Conservation (phyloP, 2,797 vertebrate genomes). For the Coregonus ussuriensis region DNA sequence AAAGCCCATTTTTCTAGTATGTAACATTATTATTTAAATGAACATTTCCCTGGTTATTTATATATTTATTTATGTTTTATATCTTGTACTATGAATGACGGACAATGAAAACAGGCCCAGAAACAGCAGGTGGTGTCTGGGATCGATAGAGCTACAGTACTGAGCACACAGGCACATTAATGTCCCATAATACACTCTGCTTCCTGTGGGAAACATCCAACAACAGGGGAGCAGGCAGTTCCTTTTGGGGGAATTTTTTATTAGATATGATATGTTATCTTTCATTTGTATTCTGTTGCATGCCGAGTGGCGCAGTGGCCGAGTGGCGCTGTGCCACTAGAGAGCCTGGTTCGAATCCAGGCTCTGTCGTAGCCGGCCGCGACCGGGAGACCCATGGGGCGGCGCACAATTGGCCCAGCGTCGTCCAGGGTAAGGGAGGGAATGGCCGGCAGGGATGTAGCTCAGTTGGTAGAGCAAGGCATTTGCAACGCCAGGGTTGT, state of each 20-base stretch:
- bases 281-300: no score
- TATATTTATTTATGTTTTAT: conserved; percentile 58
- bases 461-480: no score
- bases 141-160: not conserved
- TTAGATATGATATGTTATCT: not conserved
- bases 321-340: no score
- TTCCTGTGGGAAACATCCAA: not conserved
- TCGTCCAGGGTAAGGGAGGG: no score
- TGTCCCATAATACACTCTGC: not conserved
- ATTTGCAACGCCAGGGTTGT: no score
- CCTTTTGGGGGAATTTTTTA: not conserved
- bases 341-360: no score
- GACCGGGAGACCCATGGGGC: no score
- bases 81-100: conserved; percentile 42
- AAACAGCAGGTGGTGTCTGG: conserved; percentile 17
- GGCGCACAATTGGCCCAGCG: no score
- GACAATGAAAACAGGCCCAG: conserved; percentile 36
- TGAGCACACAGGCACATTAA: conserved; percentile 5
- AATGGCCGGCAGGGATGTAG: no score
- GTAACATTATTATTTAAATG: conserved; percentile 58
- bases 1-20: not conserved
- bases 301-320: not conserved
- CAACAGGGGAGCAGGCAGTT: not conserved
- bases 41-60: conserved; percentile 51
- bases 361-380: no score